Evolutionary conservation across 2,113 vertebrate species (phyloP).

Genomic region (Anser brachyrhynchus): DNA sequence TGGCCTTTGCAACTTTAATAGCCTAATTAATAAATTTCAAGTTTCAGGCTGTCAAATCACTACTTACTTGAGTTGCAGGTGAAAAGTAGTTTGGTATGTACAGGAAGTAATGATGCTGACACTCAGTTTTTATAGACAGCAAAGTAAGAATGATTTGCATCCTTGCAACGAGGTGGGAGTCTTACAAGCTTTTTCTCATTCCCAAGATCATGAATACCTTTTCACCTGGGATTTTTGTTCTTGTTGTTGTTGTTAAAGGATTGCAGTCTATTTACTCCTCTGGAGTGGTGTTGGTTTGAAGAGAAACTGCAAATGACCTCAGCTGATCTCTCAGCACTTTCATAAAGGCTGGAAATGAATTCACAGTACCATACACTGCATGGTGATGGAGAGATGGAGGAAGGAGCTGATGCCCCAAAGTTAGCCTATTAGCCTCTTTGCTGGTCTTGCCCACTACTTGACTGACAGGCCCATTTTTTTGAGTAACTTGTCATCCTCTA

Average conservation of each 20-base stretch:
- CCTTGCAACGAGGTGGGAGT: background rate
- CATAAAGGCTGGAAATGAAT: background rate
- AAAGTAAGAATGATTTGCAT: conserved; percentile 24
- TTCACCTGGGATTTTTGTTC: background rate
- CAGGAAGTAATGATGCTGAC: conserved; percentile 23
- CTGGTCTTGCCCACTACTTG: background rate
- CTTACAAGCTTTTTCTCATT: background rate
- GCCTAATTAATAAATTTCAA: conserved; percentile 63
- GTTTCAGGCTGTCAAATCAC: conserved; percentile 44
- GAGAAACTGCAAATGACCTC: background rate
- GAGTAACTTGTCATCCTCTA: background rate
- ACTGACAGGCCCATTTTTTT: background rate
- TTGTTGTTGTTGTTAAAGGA: background rate
- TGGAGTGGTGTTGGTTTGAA: background rate
- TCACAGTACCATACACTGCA: background rate
- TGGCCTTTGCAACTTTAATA: conserved; percentile 63
- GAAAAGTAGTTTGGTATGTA: conserved; percentile 31
- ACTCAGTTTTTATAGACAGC: conserved; percentile 3
- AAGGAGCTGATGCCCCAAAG: background rate
- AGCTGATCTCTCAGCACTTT: background rate
- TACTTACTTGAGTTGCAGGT: conserved; percentile 62
- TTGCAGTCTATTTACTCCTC: background rate
- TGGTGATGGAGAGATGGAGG: background rate
- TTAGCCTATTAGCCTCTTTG: background rate
- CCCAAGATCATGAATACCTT: background rate